A percentile compares a stretch with the other conserved stretches of the same genome.
phyloP scores from a whole-genome alignment of 2,113 vertebrate genomes.

The Xenopus laevis region DNA sequence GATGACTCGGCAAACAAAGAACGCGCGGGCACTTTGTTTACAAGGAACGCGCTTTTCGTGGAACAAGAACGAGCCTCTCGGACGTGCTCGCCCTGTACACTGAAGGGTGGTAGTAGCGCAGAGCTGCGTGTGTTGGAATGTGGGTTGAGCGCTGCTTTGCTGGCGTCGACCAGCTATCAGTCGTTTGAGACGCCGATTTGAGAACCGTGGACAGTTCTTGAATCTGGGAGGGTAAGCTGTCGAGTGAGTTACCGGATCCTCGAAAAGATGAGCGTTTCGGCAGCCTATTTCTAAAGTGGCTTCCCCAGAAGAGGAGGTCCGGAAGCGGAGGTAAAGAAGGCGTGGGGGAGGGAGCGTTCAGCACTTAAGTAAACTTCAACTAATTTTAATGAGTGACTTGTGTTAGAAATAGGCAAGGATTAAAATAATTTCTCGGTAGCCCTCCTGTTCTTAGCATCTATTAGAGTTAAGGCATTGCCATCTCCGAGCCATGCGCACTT shows the following conservation, averaged over 20 bases:
- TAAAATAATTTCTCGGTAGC: background rate
- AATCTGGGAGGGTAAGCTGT: background rate
- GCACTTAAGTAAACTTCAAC: slow-evolving; percentile 2
- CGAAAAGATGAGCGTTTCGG: background rate
- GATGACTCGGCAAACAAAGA: too few relatives aligned
- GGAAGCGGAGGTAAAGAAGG: background rate
- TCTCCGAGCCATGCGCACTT: too few relatives aligned
- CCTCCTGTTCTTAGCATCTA: too few relatives aligned
- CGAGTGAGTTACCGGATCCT: background rate
- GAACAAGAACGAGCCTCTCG: background rate
- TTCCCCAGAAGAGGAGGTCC: background rate
- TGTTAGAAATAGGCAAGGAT: background rate
- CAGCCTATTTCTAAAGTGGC: background rate
- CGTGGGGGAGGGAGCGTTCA: background rate
- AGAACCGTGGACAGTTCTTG: background rate
- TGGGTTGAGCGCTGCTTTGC: background rate
- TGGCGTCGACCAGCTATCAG: background rate
- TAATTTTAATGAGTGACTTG: background rate
- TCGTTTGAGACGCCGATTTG: background rate
- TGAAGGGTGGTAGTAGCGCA: background rate
- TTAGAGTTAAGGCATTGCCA: background rate
- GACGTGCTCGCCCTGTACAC: background rate
- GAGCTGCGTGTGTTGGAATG: slow-evolving; percentile 35
- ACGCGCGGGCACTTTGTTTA: too few relatives aligned
- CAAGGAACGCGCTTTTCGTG: too few relatives aligned